A percentile compares a stretch with the other conserved stretches of the same genome.
Evolutionary conservation across 2,888 invertebrate species (phyloP).

Genomic region (Monoplex corrugatus): DNA sequence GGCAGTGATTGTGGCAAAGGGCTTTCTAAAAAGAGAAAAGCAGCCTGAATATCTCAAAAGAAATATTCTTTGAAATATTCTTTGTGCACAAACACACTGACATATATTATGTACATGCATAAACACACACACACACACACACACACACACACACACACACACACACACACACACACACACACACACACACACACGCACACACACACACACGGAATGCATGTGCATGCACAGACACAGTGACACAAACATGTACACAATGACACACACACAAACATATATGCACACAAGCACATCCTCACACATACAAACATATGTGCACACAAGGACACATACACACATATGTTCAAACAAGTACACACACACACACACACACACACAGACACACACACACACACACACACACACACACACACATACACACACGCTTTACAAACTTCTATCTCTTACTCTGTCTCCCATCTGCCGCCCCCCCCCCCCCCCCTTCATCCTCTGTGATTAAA

Average conservation of each 20-base stretch:
- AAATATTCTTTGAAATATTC: too few relatives aligned
- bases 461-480: too few relatives aligned
- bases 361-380: slow-evolving; percentile 16
- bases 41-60: too few relatives aligned
- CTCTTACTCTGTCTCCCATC: too few relatives aligned
- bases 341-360: neutral
- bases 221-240: neutral
- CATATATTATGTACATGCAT: too few relatives aligned
- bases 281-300: neutral
- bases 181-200: slow-evolving; percentile 25
- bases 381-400: slow-evolving; percentile 24
- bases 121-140: too few relatives aligned
- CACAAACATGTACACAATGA: neutral
- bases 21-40: too few relatives aligned
- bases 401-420: slow-evolving; percentile 25
- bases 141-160: slow-evolving; percentile 25
- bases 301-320: neutral
- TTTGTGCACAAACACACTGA: neutral
- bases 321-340: neutral
- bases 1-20: too few relatives aligned
- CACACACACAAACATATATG: neutral
- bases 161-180: slow-evolving; percentile 28
- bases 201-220: neutral
- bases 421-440: slow-evolving; percentile 1
- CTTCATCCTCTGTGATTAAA: too few relatives aligned